Evolutionary conservation across 2,113 vertebrate species (phyloP).

Genomic region (Lycaon pictus): DNA sequence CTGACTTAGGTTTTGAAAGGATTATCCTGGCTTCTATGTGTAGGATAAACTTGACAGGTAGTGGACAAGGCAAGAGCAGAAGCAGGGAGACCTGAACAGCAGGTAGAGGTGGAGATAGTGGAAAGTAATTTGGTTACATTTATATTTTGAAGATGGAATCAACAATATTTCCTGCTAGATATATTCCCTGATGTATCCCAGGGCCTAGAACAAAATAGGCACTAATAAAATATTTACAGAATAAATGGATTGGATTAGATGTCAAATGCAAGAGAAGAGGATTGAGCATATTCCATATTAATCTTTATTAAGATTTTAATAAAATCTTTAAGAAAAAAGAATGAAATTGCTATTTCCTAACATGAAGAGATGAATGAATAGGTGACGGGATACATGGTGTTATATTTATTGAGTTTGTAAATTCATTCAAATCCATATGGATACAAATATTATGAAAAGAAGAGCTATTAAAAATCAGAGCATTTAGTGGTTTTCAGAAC

Average conservation of each 20-base stretch:
- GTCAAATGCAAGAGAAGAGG: neutral
- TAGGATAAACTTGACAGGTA: neutral
- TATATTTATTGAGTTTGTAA: neutral
- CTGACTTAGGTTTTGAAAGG: neutral
- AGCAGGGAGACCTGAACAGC: neutral
- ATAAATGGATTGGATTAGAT: neutral
- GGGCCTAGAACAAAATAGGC: neutral
- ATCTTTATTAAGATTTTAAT: no score
- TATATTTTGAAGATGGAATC: neutral
- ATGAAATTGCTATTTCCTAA: neutral
- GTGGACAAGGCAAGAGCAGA: neutral
- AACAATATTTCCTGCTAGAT: neutral
- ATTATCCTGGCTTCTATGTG: neutral
- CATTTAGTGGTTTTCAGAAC: neutral
- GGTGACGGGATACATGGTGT: neutral
- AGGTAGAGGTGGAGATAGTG: neutral
- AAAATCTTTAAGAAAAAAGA: neutral
- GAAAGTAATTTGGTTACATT: neutral
- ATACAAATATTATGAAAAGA: neutral
- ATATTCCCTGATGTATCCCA: neutral
- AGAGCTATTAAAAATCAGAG: neutral
- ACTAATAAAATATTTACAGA: neutral
- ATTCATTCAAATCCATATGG: neutral
- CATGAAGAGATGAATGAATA: neutral
- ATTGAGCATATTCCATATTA: neutral